phyloP scores from a whole-genome alignment of 2,113 vertebrate genomes.

The Mionectes macconnelli region DNA sequence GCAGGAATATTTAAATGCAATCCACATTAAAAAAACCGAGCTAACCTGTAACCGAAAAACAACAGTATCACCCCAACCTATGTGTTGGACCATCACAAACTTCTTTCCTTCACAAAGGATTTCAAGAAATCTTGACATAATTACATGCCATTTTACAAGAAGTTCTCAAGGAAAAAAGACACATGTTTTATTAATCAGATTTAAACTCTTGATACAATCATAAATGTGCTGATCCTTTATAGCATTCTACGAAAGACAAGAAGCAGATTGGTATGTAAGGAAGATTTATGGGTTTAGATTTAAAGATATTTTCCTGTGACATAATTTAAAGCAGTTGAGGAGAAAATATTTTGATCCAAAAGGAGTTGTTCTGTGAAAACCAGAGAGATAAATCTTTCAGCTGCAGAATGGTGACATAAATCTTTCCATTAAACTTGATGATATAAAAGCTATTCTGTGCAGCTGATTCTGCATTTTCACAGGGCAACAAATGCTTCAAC shows the following conservation, averaged over 20 bases:
- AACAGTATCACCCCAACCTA: neutral
- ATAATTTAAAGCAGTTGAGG: slow-evolving; percentile 2
- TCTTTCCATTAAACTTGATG: slow-evolving; percentile 7
- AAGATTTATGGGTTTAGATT: neutral
- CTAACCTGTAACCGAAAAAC: neutral
- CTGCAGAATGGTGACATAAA: neutral
- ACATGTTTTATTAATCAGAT: neutral
- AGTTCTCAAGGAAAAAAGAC: neutral
- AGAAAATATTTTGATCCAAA: slow-evolving; percentile 27
- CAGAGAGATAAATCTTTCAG: slow-evolving; percentile 8
- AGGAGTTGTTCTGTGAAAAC: neutral
- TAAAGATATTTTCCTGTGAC: neutral
- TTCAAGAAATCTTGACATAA: neutral
- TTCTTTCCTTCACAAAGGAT: neutral
- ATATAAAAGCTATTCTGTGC: slow-evolving; percentile 7
- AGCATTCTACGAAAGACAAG: neutral
- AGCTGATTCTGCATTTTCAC: slow-evolving; percentile 40
- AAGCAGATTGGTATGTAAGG: neutral
- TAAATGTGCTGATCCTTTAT: neutral
- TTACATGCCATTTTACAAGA: neutral
- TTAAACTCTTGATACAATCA: neutral
- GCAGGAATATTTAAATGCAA: neutral
- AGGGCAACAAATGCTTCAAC: neutral
- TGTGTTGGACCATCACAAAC: neutral
- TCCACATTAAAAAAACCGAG: neutral